These are phyloP conservation scores for Hirundichthys speculiger DNA, from an alignment of 2,113 vertebrate species.

Conservation along the genomic window DNA sequence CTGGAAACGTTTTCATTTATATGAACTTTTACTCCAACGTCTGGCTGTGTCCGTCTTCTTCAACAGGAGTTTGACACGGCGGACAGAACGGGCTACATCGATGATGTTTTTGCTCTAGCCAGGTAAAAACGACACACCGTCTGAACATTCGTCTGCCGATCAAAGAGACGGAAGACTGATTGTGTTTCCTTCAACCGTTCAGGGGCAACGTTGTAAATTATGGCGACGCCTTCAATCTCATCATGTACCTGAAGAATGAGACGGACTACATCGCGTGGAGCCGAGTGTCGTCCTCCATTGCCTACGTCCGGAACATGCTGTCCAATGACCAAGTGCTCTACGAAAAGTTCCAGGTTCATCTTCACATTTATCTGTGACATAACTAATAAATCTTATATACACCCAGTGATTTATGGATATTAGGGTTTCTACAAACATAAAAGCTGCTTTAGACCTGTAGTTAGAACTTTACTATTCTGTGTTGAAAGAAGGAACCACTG, in stretches of 20 bases:
- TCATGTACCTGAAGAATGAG: constrained; percentile 86
- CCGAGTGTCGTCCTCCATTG: constrained; percentile 80
- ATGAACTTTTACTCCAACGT: too few species aligned
- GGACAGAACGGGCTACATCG: constrained; percentile 82
- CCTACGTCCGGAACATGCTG: constrained; percentile 89
- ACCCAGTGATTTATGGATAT: too few species aligned
- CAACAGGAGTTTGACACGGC: constrained; percentile 78
- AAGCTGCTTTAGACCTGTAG: too few species aligned
- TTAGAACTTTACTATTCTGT: too few species aligned
- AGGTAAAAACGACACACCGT: constrained; percentile 77
- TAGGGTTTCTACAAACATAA: too few species aligned
- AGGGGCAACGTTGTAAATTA: constrained; percentile 88
- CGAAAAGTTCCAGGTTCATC: constrained; percentile 84
- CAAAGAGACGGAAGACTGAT: not conserved
- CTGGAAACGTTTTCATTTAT: too few species aligned
- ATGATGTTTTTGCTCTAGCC: constrained; percentile 87
- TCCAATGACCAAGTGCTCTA: constrained; percentile 81
- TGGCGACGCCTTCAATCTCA: constrained; percentile 82
- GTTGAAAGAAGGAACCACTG: too few species aligned
- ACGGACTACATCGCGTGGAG: constrained; percentile 88
- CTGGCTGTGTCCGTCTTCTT: too few species aligned
- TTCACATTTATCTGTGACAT: too few species aligned
- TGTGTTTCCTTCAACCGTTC: constrained; percentile 42
- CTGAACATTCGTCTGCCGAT: not conserved
- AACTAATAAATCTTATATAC: too few species aligned